Evolutionary conservation across 2,797 vertebrate species (phyloP).

Genomic region (Urophycis tenuis): DNA sequence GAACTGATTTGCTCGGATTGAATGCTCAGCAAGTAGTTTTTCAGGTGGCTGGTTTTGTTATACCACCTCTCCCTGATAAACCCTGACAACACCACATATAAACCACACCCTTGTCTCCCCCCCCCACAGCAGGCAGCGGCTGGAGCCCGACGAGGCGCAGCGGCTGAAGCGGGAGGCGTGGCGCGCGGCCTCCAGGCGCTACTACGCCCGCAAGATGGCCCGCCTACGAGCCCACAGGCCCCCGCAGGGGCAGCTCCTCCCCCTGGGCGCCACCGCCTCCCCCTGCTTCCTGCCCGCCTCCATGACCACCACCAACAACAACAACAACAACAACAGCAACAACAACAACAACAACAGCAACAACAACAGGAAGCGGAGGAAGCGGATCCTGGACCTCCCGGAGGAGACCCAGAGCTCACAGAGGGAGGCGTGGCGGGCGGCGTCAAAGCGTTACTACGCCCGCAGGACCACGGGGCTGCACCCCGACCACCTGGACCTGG

Average conservation of each 20-base stretch:
- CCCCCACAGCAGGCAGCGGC: conserved; percentile 48
- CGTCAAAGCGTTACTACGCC: conserved; percentile 63
- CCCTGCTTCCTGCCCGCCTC: not conserved
- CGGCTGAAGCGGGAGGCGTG: conserved; percentile 61
- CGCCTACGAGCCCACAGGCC: not conserved
- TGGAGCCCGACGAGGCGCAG: conserved; percentile 64
- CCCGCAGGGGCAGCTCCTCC: not conserved
- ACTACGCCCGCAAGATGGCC: conserved; percentile 53
- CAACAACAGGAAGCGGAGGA: conserved; percentile 59
- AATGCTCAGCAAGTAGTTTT: too few relatives aligned
- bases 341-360: not conserved
- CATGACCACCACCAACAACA: not conserved
- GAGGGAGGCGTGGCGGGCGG: conserved; percentile 67
- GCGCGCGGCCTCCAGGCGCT: conserved; percentile 65
- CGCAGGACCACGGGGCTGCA: conserved; percentile 15
- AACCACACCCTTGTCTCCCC: not conserved
- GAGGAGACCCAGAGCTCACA: conserved; percentile 65
- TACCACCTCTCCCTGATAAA: not conserved
- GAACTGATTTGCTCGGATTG: too few relatives aligned
- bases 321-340: not conserved
- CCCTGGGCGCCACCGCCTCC: not conserved
- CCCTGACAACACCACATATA: too few relatives aligned
- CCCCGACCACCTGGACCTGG: conserved; percentile 1
- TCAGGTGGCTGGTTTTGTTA: too few relatives aligned
- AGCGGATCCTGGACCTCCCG: conserved; percentile 54